Percentiles rank a stretch among this genome's conserved stretches.
Evolutionary conservation across 2,113 vertebrate species (phyloP).

Genomic region (Tragulus kanchil): DNA sequence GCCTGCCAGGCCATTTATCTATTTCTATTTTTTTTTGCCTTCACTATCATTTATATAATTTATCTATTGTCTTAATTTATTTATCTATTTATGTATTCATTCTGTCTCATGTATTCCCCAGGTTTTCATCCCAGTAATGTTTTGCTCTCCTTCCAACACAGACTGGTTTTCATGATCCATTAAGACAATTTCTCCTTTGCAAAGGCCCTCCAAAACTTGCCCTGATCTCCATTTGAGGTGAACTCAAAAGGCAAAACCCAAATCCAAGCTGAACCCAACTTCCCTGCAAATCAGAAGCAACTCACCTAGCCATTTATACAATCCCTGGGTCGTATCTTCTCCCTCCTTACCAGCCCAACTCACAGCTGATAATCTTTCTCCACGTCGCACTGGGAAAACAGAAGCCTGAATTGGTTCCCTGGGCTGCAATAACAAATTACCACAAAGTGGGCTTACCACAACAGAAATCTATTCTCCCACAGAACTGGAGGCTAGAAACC

Average conservation of each 20-base stretch:
- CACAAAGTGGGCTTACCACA: background rate
- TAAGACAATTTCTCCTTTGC: background rate
- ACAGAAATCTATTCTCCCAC: background rate
- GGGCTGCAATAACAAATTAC: background rate
- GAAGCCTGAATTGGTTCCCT: background rate
- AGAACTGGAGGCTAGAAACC: background rate
- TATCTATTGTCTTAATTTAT: background rate
- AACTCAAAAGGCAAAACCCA: background rate
- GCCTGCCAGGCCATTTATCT: too few species aligned
- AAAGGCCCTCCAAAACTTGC: background rate
- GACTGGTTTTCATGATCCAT: background rate
- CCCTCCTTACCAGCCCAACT: background rate
- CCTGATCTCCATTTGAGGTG: background rate
- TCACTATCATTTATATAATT: background rate
- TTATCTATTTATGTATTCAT: background rate
- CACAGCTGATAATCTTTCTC: background rate
- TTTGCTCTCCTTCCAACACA: background rate
- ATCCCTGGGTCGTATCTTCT: background rate
- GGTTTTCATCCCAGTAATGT: background rate
- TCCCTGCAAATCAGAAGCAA: background rate
- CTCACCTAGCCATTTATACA: background rate
- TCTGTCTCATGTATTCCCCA: background rate
- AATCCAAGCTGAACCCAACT: background rate
- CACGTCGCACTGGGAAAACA: background rate
- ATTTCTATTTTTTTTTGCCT: too few species aligned